Conservation (phyloP, 2,797 vertebrate genomes). For the Leptodactylus fallax region DNA sequence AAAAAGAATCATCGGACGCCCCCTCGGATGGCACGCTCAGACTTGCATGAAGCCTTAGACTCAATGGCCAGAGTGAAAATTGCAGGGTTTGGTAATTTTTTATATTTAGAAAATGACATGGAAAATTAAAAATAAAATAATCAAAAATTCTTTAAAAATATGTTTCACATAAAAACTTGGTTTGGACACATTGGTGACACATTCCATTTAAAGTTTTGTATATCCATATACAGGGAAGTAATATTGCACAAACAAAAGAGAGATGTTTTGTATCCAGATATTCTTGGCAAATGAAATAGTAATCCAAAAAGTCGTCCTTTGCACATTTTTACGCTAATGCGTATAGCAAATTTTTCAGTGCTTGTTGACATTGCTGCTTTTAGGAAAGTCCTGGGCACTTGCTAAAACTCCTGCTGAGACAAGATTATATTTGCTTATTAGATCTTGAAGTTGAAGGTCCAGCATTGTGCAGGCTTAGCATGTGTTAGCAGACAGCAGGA, state of each 20-base stretch:
- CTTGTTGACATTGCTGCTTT: background rate
- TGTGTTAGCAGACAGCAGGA: conserved; percentile 72
- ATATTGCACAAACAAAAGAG: background rate
- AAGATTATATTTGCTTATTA: conserved; percentile 68
- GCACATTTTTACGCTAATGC: background rate
- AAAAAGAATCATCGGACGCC: too few species aligned
- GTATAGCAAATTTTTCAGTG: background rate
- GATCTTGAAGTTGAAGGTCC: conserved; percentile 67
- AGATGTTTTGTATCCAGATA: background rate
- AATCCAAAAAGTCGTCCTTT: background rate
- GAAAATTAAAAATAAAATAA: too few species aligned
- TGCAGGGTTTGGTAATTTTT: too few species aligned
- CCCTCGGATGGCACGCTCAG: too few species aligned
- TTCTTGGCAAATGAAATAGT: too few species aligned
- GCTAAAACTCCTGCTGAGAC: conserved; percentile 46
- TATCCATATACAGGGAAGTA: background rate
- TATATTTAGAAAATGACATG: too few species aligned
- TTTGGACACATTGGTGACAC: too few species aligned
- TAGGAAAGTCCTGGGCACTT: background rate
- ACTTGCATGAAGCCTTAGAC: too few species aligned
- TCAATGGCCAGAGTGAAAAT: too few species aligned
- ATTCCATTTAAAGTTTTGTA: background rate
- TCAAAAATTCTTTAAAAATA: too few species aligned
- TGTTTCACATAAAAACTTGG: too few species aligned
- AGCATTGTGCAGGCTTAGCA: conserved; percentile 67